Percentiles rank a stretch among this genome's conserved stretches.
Evolutionary conservation across 2,888 invertebrate genomes (phyloP).

Genomic region (Adelphocoris suturalis): DNA sequence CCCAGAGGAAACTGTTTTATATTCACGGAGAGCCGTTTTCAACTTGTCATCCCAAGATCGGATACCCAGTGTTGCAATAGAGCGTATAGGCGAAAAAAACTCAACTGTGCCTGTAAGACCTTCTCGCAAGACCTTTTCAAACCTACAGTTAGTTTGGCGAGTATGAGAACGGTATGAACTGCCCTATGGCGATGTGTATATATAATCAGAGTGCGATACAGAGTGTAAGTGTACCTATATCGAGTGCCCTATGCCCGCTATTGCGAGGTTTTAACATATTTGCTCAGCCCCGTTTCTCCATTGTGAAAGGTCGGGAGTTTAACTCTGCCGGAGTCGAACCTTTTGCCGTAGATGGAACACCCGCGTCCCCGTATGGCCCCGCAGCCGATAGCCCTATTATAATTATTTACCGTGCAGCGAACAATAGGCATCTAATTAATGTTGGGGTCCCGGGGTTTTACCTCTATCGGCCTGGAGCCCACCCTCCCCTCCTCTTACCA

Average conservation of each 20-base stretch:
- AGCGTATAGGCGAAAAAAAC: background rate
- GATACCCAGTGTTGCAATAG: slow-evolving; percentile 38
- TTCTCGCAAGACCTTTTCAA: background rate
- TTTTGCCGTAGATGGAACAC: slow-evolving; percentile 47
- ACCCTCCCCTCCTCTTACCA: background rate
- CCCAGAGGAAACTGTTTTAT: slow-evolving; percentile 37
- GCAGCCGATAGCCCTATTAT: slow-evolving; percentile 61
- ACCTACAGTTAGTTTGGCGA: background rate
- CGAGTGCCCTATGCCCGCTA: background rate
- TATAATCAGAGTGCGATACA: background rate
- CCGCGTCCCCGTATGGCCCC: slow-evolving; percentile 2
- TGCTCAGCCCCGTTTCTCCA: background rate
- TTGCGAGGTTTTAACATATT: slow-evolving; percentile 1
- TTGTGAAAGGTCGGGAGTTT: slow-evolving; percentile 40
- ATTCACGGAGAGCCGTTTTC: slow-evolving; percentile 52
- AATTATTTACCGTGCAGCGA: slow-evolving; percentile 51
- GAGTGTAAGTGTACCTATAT: background rate
- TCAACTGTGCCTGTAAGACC: background rate
- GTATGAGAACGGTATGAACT: background rate
- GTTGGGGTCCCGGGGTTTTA: slow-evolving; percentile 20
- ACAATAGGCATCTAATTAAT: slow-evolving; percentile 64
- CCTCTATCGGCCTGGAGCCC: background rate
- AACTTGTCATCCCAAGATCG: slow-evolving; percentile 31
- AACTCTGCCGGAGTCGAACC: background rate
- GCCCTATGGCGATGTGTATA: too few species aligned